Percentiles rank a stretch among this genome's conserved stretches.
phyloP scores from a whole-genome alignment of 1,140 invertebrate genomes.

The Forficula auricularia region DNA sequence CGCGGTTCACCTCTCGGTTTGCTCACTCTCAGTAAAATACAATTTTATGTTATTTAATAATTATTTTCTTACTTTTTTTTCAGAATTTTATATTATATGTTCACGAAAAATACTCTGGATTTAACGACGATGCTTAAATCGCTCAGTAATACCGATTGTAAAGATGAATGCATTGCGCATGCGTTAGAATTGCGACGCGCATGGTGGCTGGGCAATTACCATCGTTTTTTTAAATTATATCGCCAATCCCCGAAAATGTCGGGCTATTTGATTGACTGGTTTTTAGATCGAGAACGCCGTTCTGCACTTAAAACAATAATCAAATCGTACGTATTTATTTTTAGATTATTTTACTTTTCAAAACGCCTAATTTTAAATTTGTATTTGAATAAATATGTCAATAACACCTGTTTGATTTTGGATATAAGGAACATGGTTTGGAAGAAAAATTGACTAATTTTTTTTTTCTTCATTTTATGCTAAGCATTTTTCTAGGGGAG shows the following conservation, averaged over 20 bases:
- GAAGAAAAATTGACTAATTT: too few relatives aligned
- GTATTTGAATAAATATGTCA: too few relatives aligned
- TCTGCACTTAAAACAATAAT: conserved; percentile 76
- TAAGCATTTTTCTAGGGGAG: too few relatives aligned
- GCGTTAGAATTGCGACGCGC: conserved; percentile 72
- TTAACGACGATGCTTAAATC: conserved; percentile 74
- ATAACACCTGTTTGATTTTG: too few relatives aligned
- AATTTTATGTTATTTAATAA: too few relatives aligned
- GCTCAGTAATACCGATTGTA: conserved; percentile 56
- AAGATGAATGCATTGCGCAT: conserved; percentile 69
- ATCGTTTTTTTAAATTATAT: conserved; percentile 82
- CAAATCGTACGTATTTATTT: conserved; percentile 76
- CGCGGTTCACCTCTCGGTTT: too few relatives aligned
- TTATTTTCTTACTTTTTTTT: too few relatives aligned
- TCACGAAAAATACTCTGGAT: conserved; percentile 90
- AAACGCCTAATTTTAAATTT: too few relatives aligned
- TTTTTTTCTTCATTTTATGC: too few relatives aligned
- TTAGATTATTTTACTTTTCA: not conserved
- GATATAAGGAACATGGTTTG: too few relatives aligned
- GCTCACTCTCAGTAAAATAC: too few relatives aligned
- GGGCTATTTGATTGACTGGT: conserved; percentile 94
- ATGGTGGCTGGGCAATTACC: conserved; percentile 81
- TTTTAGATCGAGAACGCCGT: conserved; percentile 81
- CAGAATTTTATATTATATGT: conserved; percentile 87
- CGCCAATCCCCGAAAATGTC: conserved; percentile 77